Evolutionary conservation across 64 coral and sea anemone genomes (phyloP).

Genomic region (Dendrophyllia cribrosa): DNA sequence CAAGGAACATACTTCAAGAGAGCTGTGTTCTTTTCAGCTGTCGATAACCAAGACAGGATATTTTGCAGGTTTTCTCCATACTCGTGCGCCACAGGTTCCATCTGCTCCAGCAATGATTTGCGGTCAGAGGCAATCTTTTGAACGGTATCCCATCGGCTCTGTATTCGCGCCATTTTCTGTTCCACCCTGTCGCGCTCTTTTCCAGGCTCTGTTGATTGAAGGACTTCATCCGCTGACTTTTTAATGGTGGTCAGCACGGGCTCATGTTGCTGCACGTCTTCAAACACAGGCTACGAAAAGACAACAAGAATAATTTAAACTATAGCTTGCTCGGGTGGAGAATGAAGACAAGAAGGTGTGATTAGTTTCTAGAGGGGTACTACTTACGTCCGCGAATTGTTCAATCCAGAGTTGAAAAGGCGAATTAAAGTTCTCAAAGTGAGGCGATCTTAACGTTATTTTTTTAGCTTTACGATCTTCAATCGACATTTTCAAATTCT

Average conservation of each 20-base stretch:
- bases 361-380: no score
- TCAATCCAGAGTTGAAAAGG: no score
- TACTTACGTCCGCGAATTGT: no score
- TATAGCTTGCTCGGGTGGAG: not conserved
- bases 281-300: slow-evolving; percentile 69
- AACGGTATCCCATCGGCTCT: slow-evolving; percentile 81
- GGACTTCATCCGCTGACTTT: slow-evolving; percentile 78
- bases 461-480: no score
- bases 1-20: slow-evolving; percentile 75
- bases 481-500: no score
- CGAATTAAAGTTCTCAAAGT: no score
- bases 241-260: slow-evolving; percentile 66
- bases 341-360: no score
- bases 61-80: slow-evolving; percentile 63
- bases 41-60: slow-evolving; percentile 71
- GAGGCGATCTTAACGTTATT: no score
- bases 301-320: not conserved
- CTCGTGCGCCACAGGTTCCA: slow-evolving; percentile 80
- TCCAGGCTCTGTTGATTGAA: slow-evolving; percentile 63
- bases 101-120: slow-evolving; percentile 72
- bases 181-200: slow-evolving; percentile 85
- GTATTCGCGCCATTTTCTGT: slow-evolving; percentile 68
- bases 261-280: slow-evolving; percentile 92
- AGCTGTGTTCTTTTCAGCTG: slow-evolving; percentile 65
- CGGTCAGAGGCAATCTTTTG: slow-evolving; percentile 80